phyloP scores from a whole-genome alignment of 2,797 vertebrate genomes.

The Poecilia picta region DNA sequence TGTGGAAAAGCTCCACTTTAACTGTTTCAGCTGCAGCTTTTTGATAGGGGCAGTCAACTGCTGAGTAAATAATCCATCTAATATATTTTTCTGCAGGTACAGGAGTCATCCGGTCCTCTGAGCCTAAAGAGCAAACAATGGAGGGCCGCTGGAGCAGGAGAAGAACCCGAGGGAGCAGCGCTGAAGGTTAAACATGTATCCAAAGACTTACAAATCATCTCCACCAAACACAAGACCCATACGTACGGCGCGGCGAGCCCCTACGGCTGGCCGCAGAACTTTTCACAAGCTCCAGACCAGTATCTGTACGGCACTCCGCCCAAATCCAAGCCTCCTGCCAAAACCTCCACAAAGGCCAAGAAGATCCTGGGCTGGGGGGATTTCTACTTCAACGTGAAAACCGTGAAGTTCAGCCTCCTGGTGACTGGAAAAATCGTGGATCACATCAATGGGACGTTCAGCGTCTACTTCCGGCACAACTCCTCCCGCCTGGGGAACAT shows the following conservation, averaged over 20 bases:
- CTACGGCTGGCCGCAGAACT: slow-evolving; percentile 87
- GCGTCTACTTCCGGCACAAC: slow-evolving; percentile 97
- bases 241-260: slow-evolving; percentile 69
- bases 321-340: slow-evolving; percentile 84
- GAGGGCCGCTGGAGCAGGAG: slow-evolving; percentile 30
- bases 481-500: slow-evolving; percentile 95
- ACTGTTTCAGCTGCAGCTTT: background rate
- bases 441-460: slow-evolving; percentile 96
- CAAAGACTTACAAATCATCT: slow-evolving; percentile 73
- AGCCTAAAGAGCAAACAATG: slow-evolving; percentile 74
- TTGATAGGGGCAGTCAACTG: background rate
- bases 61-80: background rate
- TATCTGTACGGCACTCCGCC: slow-evolving; percentile 65
- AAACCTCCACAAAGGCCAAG: slow-evolving; percentile 85
- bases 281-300: slow-evolving; percentile 79
- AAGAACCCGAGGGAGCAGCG: slow-evolving; percentile 47
- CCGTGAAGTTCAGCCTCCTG: slow-evolving; percentile 92
- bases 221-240: slow-evolving; percentile 74
- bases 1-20: background rate
- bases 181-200: slow-evolving; percentile 71
- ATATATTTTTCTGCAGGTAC: slow-evolving; percentile 67
- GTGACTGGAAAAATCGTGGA: slow-evolving; percentile 97
- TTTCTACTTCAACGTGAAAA: slow-evolving; percentile 95
- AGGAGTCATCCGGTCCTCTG: slow-evolving; percentile 76
- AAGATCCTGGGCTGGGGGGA: slow-evolving; percentile 98